Evolutionary conservation across 2,888 invertebrate species (phyloP).

Genomic region (Cyclophora punctaria): DNA sequence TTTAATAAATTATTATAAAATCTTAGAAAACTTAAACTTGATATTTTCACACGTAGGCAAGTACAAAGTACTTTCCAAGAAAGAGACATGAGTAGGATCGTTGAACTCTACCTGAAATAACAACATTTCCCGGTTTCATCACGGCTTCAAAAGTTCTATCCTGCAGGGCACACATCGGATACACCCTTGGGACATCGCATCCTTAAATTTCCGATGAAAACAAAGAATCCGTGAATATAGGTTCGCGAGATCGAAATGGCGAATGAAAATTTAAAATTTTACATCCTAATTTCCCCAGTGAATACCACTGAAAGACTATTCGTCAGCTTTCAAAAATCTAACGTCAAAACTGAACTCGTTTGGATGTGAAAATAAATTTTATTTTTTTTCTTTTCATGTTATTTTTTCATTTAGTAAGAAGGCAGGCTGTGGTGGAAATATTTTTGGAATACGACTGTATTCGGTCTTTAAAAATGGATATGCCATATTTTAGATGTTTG

Average conservation of each 20-base stretch:
- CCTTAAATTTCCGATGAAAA: conserved; percentile 69
- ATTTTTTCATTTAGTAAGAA: no score
- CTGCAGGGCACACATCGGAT: conserved; percentile 30
- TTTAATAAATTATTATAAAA: no score
- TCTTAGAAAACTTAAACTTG: no score
- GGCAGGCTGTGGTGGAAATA: no score
- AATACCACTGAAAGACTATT: conserved; percentile 47
- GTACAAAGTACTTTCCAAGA: background rate
- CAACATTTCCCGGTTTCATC: conserved; percentile 15
- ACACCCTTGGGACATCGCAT: conserved; percentile 46
- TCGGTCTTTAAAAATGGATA: no score
- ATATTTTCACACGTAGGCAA: background rate
- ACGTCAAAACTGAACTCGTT: conserved; percentile 18
- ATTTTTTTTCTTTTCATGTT: no score
- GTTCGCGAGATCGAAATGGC: conserved; percentile 43
- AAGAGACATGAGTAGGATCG: background rate
- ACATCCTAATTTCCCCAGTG: conserved; percentile 74
- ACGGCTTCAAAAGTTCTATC: conserved; percentile 16
- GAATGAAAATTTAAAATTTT: conserved; percentile 73
- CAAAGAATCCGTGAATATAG: conserved; percentile 67
- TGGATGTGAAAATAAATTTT: conserved; percentile 15
- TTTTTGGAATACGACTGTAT: no score
- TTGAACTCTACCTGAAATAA: background rate
- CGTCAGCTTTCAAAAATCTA: conserved; percentile 59
- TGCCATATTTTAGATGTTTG: no score